Base-by-base conservation (phyloP, 2,888 invertebrate genomes). In the Drosophila affinis region DNA sequence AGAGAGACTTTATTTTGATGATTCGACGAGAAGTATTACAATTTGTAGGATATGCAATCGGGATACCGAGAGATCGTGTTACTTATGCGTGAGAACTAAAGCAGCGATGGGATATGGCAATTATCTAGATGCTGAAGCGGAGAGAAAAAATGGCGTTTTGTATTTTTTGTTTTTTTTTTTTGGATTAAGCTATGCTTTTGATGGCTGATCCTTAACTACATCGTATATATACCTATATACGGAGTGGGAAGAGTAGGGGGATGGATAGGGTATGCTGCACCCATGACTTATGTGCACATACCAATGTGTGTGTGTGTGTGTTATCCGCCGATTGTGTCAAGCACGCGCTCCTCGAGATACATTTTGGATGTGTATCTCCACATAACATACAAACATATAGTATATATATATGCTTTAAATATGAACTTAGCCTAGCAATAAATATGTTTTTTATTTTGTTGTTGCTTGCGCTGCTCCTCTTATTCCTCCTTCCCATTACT, bases 361-460 rank as follows among this genome's bases (percentile, higher is more conserved):
- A 72, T 67, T 47, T 48, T 52, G 21, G 52, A 63, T 69, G 10
- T 47, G 32, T 60, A 63, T 56, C 46, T 65, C 65, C 59, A 60
- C 45, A 53, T 52, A 56, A 48, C 52, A 57, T 62, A 70, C 55
- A 64, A 47, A 57, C 63, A 64, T 70, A 72, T 56, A 72, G 29
- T 46, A 27, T 44, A 47, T 56, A 21, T 69, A 52, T 72, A 71
- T 72, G 56, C 56, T 39, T 69, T 63, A 62, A n/a, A 73, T 75
- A 65, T 81, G 77, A 77, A 69, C 83, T 83, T 83, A 83, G 63
- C 61, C 88, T 83, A 85, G 64, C 83, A 83, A 83, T 83, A 83
- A 83, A 83, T 87, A 83, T 76, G 39, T 7, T 39, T 73, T 45
- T 61, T 48, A 48, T 60, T 47, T 54, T 52, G 51, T 55, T 46